Evolutionary conservation across 2,113 vertebrate genomes (phyloP).

Genomic region (Lasiurus cinereus): DNA sequence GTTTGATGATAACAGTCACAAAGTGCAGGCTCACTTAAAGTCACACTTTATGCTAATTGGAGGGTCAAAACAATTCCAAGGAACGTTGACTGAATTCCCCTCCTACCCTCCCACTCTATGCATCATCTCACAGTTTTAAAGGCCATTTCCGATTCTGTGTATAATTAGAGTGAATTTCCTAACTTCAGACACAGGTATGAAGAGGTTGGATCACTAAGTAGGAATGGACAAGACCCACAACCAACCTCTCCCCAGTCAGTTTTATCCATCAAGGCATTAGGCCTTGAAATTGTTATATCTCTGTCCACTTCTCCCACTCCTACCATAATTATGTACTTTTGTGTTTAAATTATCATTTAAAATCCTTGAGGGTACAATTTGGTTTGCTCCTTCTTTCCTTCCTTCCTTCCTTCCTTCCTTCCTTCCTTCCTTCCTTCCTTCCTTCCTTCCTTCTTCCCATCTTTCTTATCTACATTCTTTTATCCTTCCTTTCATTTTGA

Average conservation of each 20-base stretch:
- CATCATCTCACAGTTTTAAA: fast-evolving
- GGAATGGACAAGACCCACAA: neutral
- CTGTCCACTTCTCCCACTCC: neutral
- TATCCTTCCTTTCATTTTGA: neutral
- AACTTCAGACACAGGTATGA: neutral
- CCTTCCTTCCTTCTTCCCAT: no score
- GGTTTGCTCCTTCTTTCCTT: neutral
- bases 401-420: neutral
- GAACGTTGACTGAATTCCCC: constrained; percentile 7
- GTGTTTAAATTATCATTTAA: neutral
- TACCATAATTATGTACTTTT: neutral
- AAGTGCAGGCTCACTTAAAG: neutral
- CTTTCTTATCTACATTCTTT: neutral
- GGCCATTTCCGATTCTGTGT: neutral
- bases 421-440: neutral
- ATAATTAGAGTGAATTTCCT: neutral
- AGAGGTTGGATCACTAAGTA: neutral
- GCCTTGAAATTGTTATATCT: neutral
- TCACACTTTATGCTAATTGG: neutral
- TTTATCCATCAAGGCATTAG: neutral
- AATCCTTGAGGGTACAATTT: neutral
- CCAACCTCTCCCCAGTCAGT: neutral
- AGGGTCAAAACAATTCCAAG: constrained; percentile 43
- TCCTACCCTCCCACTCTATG: neutral
- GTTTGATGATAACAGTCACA: neutral